A percentile compares a stretch with the other conserved stretches of the same genome.
phyloP scores from a whole-genome alignment of 2,113 vertebrate genomes.

The Cyanoramphus novaezelandiae region DNA sequence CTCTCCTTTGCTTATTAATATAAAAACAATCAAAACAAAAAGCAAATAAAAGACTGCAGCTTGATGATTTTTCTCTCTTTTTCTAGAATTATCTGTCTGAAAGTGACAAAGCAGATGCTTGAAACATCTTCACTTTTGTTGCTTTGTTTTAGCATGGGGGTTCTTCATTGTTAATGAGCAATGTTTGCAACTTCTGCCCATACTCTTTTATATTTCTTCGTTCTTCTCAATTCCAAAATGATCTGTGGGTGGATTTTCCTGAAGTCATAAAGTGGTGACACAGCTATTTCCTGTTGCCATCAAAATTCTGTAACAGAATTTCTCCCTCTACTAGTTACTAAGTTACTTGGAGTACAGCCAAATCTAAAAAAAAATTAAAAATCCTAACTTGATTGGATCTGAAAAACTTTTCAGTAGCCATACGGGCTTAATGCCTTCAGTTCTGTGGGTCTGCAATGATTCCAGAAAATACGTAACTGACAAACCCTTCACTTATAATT shows the following conservation, averaged over 20 bases:
- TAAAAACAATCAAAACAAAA: not conserved
- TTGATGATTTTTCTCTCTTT: not conserved
- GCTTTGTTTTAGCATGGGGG: not conserved
- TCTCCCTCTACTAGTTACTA: slow-evolving; percentile 27
- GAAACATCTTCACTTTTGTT: not conserved
- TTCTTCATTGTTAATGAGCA: not conserved
- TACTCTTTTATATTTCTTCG: not conserved
- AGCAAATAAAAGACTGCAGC: not conserved
- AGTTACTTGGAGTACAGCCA: slow-evolving; percentile 59
- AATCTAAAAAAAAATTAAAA: not conserved
- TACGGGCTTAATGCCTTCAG: not conserved
- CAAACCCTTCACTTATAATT: not conserved
- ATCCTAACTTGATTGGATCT: not conserved
- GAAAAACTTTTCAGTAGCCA: not conserved
- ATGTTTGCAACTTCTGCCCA: not conserved
- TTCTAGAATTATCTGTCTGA: not conserved
- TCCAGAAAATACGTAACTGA: not conserved
- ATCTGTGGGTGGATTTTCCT: slow-evolving; percentile 70
- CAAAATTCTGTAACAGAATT: slow-evolving; percentile 59
- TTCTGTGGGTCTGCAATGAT: not conserved
- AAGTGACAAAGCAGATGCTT: not conserved
- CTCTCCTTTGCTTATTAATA: not conserved
- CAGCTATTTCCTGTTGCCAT: slow-evolving; percentile 67
- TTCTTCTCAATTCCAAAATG: slow-evolving; percentile 31
- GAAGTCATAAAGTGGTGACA: slow-evolving; percentile 55